Conservation (phyloP, 2,113 vertebrate genomes). For the Leptodactylus fuscus region DNA sequence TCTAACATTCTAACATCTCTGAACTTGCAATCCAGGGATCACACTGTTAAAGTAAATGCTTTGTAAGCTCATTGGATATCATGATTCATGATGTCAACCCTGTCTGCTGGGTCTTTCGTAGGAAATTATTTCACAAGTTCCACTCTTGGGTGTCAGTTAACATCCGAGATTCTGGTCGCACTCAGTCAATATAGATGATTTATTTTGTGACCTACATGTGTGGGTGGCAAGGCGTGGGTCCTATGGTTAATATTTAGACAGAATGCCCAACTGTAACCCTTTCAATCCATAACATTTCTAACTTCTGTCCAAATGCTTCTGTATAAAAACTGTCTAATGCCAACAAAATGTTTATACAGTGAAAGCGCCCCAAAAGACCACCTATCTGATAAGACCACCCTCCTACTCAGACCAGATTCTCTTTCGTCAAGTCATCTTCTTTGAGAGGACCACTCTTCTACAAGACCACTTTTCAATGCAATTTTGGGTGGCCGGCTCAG, state of each 20-base stretch:
- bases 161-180: conserved; percentile 64
- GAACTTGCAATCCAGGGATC: conserved; percentile 67
- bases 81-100: conserved; percentile 69
- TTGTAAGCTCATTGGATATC: conserved; percentile 70
- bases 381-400: too few species aligned
- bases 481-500: too few species aligned
- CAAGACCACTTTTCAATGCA: too few species aligned
- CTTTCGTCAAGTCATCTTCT: too few species aligned
- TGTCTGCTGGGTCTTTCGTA: conserved; percentile 70
- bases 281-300: neutral
- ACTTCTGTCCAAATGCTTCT: conserved; percentile 40
- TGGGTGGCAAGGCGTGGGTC: conserved; percentile 58
- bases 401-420: too few species aligned
- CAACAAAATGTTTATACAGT: neutral
- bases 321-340: neutral
- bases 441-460: too few species aligned
- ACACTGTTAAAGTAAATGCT: conserved; percentile 64
- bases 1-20: conserved; percentile 61
- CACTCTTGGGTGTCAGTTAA: conserved; percentile 72
- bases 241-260: conserved; percentile 60
- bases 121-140: conserved; percentile 74
- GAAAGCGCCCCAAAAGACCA: too few species aligned
- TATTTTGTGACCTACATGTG: conserved; percentile 68
- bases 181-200: conserved; percentile 68
- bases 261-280: conserved; percentile 62